Evolutionary conservation across 2,113 vertebrate species (phyloP), one percentile per base, ranked within the genome.

Genomic region (Nicator chloris): DNA sequence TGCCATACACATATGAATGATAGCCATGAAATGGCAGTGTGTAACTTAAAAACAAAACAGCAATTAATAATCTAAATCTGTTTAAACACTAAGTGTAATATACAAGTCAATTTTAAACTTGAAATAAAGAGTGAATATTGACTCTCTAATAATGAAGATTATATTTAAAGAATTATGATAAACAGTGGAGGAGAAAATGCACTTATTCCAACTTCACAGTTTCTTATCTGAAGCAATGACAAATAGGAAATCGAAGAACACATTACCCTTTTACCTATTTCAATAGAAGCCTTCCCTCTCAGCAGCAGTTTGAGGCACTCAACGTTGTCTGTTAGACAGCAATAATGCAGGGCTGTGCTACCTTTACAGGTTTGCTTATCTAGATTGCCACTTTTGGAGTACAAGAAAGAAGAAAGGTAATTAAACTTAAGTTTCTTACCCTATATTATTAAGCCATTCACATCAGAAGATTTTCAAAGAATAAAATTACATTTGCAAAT

Each of bases 301-400:
- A 99, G 98, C 59, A 99, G 98, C 86, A 99, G 98, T 86, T 99
- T 99, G 56, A 99, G 99, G 97, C 99, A 99, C 97, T 99, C 99
- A 8, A 98, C 98, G 39, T 99, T 99, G 98, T 99, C 98, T 0
- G 98, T 99, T 97, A 99, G 98, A 86, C 99, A 99, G 98, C 99
- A 99, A 94, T 99, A 99, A 82, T 99, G 99, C 88, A 99, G 97
- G 28, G 99, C 99, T 0, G 99, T 99, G 97, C 98, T 99, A 59
- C 99, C 99, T 95, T 97, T 98, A 54, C 96, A 94, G 0, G 99
- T 99, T 96, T 99, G 99, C 66, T 98, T 98, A 93, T 99, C 99
- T 96, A 99, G 98, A 96, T 98, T 99, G 47, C 97, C 98, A 47
- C 99, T 99, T 93, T 39, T 84, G 87, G 61, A 96, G 76, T 56